Percentiles rank a stretch among this genome's conserved stretches.
Evolutionary conservation across 2,797 vertebrate species (phyloP).

Genomic region (Lepilemur ruficaudatus): DNA sequence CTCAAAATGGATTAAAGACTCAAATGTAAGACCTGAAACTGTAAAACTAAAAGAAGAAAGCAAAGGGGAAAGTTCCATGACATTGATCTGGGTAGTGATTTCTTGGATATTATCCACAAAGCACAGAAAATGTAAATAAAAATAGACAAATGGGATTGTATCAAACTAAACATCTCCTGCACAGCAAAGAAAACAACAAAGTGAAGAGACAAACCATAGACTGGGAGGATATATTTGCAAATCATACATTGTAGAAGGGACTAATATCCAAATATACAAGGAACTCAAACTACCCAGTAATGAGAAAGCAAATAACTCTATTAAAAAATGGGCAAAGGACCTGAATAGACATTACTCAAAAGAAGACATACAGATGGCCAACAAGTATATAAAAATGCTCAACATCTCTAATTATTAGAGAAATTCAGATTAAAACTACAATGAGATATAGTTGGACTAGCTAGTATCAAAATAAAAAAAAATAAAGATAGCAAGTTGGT

Average conservation of each 20-base stretch:
- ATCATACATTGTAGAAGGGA: not conserved
- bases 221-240: not conserved
- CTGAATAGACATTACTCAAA: too few species aligned
- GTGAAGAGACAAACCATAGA: not conserved
- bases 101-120: not conserved
- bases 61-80: not conserved
- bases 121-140: not conserved
- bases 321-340: not conserved
- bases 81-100: not conserved
- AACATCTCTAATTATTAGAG: too few species aligned
- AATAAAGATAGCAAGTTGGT: too few species aligned
- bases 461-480: too few species aligned
- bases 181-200: not conserved
- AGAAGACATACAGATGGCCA: too few species aligned
- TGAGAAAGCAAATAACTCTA: not conserved
- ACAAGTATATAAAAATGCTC: too few species aligned
- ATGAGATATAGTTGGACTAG: too few species aligned
- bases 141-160: not conserved
- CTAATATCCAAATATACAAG: not conserved
- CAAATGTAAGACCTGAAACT: too few species aligned
- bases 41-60: too few species aligned
- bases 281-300: too few species aligned
- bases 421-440: too few species aligned
- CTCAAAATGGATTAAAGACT: too few species aligned
- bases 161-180: not conserved